Evolutionary conservation across 2,113 vertebrate genomes (phyloP).

Genomic region (Odontophorus gujanensis): DNA sequence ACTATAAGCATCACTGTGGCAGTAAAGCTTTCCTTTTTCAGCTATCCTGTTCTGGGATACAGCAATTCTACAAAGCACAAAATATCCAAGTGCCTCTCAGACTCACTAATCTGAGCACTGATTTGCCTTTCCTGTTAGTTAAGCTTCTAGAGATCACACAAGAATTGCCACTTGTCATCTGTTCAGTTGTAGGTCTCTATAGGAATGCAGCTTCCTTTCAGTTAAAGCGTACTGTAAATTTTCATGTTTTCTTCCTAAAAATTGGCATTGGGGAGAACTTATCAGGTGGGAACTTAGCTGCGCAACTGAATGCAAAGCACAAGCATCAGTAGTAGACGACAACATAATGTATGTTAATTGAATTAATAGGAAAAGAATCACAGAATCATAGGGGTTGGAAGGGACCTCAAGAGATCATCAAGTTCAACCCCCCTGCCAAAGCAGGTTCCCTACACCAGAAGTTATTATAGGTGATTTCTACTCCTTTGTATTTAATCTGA

Average conservation of each 20-base stretch:
- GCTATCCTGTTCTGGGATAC: not conserved
- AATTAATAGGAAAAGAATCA: not conserved
- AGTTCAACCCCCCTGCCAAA: no score
- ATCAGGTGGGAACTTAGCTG: not conserved
- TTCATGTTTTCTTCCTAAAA: not conserved
- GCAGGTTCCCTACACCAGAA: not conserved
- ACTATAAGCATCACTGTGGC: not conserved
- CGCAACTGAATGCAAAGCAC: not conserved
- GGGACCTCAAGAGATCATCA: no score
- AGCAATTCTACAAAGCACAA: not conserved
- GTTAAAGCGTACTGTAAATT: not conserved
- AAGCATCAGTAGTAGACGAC: not conserved
- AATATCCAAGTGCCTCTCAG: not conserved
- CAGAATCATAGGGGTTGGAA: no score
- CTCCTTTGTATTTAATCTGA: not conserved
- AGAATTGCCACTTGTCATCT: not conserved
- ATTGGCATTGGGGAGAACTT: not conserved
- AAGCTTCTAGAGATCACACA: not conserved
- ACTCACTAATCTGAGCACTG: not conserved
- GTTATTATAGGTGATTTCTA: not conserved
- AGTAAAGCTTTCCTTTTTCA: not conserved
- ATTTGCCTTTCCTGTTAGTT: not conserved
- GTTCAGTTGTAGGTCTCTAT: accelerated
- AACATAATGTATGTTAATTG: not conserved
- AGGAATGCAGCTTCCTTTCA: not conserved